These are phyloP conservation scores for Cnemophilus loriae DNA, from an alignment of 2,113 vertebrate species.

Conservation along the genomic window DNA sequence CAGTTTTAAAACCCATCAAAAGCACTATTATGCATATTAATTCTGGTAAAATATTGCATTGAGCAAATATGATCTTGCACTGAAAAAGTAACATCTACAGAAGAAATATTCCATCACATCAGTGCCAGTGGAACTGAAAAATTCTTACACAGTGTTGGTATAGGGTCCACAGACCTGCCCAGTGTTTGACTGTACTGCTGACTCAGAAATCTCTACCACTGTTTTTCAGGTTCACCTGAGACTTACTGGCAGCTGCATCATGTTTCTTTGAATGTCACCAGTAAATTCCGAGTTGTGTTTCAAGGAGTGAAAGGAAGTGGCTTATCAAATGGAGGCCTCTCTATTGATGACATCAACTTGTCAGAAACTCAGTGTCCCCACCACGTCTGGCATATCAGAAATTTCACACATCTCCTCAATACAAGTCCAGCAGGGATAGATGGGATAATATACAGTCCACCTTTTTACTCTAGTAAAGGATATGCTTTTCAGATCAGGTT, in stretches of 20 bases:
- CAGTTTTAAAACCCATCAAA: neutral
- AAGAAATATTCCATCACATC: neutral
- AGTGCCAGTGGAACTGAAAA: neutral
- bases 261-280: conserved; percentile 71
- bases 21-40: neutral
- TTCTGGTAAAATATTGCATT: neutral
- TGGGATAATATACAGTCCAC: conserved; percentile 76
- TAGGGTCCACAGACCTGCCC: neutral
- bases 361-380: conserved; percentile 89
- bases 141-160: neutral
- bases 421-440: neutral
- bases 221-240: conserved; percentile 65
- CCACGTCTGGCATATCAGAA: conserved; percentile 82
- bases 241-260: conserved; percentile 86
- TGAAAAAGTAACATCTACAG: neutral
- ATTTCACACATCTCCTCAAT: conserved; percentile 77
- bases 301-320: conserved; percentile 71
- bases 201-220: neutral
- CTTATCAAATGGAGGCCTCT: conserved; percentile 77
- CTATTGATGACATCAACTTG: conserved; percentile 91
- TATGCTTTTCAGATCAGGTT: conserved; percentile 86
- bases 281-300: conserved; percentile 86
- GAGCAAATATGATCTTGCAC: neutral
- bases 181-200: neutral
- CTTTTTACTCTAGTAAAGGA: conserved; percentile 81